Conservation (phyloP, 1,140 invertebrate species). For the Bombus turneri region DNA sequence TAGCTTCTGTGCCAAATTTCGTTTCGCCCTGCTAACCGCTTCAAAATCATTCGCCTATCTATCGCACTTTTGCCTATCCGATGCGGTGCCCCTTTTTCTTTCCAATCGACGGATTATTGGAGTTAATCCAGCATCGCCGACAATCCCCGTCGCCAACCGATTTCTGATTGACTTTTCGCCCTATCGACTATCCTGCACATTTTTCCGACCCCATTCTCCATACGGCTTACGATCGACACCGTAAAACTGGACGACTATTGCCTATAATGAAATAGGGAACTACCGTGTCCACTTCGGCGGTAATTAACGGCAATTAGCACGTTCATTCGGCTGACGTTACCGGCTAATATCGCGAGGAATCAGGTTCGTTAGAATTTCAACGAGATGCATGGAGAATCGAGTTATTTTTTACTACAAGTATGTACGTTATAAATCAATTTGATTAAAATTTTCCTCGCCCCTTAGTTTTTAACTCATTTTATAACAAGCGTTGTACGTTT, state of each 20-base stretch:
- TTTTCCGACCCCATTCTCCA: constrained; percentile 33
- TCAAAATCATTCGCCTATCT: constrained; percentile 3
- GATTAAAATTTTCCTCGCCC: background rate
- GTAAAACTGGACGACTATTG: constrained; percentile 53
- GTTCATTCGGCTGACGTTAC: constrained; percentile 28
- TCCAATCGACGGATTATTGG: constrained; percentile 55
- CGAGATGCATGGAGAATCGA: background rate
- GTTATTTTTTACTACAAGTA: background rate
- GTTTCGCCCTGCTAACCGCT: constrained; percentile 11
- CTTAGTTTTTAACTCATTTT: background rate
- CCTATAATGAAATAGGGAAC: constrained; percentile 59
- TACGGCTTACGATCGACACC: background rate
- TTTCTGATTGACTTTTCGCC: constrained; percentile 66
- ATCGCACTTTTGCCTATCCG: background rate
- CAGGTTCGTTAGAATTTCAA: background rate
- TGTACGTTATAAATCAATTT: background rate
- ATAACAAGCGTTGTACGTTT: background rate
- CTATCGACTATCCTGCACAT: constrained; percentile 22
- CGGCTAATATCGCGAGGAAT: constrained; percentile 24
- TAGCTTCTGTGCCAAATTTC: constrained; percentile 19
- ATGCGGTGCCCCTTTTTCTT: constrained; percentile 8
- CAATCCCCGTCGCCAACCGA: constrained; percentile 32
- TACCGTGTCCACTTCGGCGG: constrained; percentile 46
- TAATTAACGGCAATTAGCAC: constrained; percentile 62
- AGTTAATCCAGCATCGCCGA: constrained; percentile 58